phyloP scores from a whole-genome alignment of 2,888 invertebrate genomes.

The Aradus depressus region DNA sequence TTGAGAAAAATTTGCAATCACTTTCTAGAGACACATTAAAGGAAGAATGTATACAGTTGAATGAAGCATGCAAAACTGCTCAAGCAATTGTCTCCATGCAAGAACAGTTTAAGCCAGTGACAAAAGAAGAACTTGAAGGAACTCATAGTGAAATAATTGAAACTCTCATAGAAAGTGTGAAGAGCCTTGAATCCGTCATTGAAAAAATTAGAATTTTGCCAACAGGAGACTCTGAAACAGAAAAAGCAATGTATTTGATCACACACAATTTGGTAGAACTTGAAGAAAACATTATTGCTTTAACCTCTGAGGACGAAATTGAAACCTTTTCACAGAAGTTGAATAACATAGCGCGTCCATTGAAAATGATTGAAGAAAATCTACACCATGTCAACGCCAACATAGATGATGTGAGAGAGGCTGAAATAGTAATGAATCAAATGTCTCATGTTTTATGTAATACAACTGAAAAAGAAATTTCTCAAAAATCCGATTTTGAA shows the following conservation, averaged over 20 bases:
- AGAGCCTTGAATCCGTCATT: constrained; percentile 9
- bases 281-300: constrained; percentile 6
- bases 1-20: constrained; percentile 21
- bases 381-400: constrained; percentile 6
- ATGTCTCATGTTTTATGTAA: constrained; percentile 3
- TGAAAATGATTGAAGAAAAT: constrained; percentile 8
- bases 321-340: constrained; percentile 2
- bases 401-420: constrained; percentile 12
- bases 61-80: constrained; percentile 21
- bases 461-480: constrained; percentile 3
- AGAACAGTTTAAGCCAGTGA: constrained; percentile 3
- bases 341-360: background rate
- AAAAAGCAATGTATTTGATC: background rate
- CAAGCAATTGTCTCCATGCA: constrained; percentile 17
- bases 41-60: constrained; percentile 10
- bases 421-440: constrained; percentile 1
- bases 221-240: background rate
- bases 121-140: constrained; percentile 7
- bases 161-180: constrained; percentile 6
- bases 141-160: constrained; percentile 6
- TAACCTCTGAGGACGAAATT: constrained; percentile 2
- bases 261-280: constrained; percentile 2
- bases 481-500: constrained; percentile 14
- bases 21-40: constrained; percentile 10
- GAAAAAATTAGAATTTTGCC: background rate